A percentile compares a stretch with the other conserved stretches of the same genome.
These are phyloP conservation scores for Catostylus mosaicus DNA, from an alignment of 30 jellyfish, hydroid and myxozoan species.

Conservation along the genomic window DNA sequence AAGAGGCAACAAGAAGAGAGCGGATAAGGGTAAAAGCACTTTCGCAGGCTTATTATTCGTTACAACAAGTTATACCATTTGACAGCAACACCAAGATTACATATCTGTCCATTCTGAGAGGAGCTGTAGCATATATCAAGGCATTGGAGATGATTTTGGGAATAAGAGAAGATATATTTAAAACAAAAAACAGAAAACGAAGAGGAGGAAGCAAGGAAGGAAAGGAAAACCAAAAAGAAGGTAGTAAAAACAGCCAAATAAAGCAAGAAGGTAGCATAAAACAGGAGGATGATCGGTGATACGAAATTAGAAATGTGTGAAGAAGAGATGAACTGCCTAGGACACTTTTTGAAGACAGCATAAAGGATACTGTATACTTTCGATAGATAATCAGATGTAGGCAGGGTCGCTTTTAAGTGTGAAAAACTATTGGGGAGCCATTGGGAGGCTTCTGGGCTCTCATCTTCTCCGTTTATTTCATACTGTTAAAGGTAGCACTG, in stretches of 20 bases:
- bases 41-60: conserved; percentile 65
- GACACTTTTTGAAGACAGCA: no score
- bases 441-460: no score
- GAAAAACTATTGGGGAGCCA: no score
- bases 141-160: conserved; percentile 75
- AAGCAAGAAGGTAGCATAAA: background rate
- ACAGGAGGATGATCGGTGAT: background rate
- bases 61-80: conserved; percentile 63
- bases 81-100: conserved; percentile 70
- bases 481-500: no score
- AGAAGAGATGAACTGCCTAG: background rate
- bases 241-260: background rate
- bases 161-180: conserved; percentile 46
- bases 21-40: conserved; percentile 77
- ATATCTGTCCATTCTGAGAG: conserved; percentile 58
- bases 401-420: no score
- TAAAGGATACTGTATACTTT: no score
- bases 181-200: background rate
- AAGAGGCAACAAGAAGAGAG: conserved; percentile 84
- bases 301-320: background rate
- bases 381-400: no score
- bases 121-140: conserved; percentile 74
- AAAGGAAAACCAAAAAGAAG: conserved; percentile 32
- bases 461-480: no score
- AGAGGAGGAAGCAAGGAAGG: background rate